A percentile compares a stretch with the other conserved stretches of the same genome.
These are phyloP conservation scores for Callaeas wilsoni DNA, from an alignment of 2,113 vertebrate species.

Conservation along the genomic window DNA sequence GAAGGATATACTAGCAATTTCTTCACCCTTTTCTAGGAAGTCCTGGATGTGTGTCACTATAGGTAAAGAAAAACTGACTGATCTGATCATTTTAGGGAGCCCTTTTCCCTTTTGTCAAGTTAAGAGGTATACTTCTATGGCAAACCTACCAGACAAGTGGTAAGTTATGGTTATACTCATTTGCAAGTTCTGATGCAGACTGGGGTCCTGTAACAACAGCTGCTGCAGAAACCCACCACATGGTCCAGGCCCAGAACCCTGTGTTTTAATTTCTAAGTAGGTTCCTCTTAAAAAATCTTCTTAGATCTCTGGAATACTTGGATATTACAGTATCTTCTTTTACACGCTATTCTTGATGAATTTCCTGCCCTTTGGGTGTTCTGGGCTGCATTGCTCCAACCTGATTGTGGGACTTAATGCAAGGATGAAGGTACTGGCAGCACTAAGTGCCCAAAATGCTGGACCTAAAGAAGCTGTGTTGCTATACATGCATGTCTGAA, in stretches of 20 bases:
- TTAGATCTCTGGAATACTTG: not conserved
- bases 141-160: not conserved
- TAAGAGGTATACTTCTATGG: not conserved
- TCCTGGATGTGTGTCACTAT: not conserved
- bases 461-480: not conserved
- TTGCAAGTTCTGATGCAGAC: not conserved
- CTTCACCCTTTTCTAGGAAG: not conserved
- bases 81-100: not conserved
- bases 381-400: not conserved
- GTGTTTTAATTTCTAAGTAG: not conserved
- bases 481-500: not conserved
- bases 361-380: not conserved
- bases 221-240: not conserved
- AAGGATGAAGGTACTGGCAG: not conserved
- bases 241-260: not conserved
- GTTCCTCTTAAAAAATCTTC: not conserved
- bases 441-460: not conserved
- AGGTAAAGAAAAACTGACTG: not conserved
- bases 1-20: not conserved
- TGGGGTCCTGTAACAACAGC: not conserved
- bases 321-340: not conserved
- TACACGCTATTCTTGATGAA: not conserved
- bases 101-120: not conserved
- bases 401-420: not conserved
- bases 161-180: not conserved